A percentile compares a stretch with the other conserved stretches of the same genome.
Conservation (phyloP, 2,797 vertebrate species). For the Microchirus variegatus region DNA sequence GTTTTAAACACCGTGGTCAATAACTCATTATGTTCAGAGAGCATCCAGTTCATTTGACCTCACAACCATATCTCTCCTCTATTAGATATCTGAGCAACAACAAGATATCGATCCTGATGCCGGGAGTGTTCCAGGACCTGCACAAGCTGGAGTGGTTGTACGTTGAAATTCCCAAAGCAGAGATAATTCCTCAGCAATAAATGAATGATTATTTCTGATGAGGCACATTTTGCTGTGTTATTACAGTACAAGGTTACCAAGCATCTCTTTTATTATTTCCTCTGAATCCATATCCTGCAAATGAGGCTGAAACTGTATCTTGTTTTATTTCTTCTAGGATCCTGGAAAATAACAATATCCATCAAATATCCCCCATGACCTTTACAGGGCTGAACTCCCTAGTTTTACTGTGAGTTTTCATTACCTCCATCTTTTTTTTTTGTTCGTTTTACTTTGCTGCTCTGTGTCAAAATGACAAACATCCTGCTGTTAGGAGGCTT, state of each 20-base stretch:
- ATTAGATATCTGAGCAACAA: slow-evolving; percentile 93
- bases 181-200: not conserved
- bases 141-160: slow-evolving; percentile 96
- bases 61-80: not conserved
- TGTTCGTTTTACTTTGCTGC: not conserved
- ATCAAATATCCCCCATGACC: slow-evolving; percentile 85
- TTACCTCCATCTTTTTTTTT: not conserved
- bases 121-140: slow-evolving; percentile 91
- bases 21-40: no score
- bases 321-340: slow-evolving; percentile 81
- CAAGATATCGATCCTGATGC: slow-evolving; percentile 87
- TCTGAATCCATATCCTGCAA: slow-evolving; percentile 4
- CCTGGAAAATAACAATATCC: slow-evolving; percentile 94
- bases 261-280: not conserved
- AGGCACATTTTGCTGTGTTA: no score
- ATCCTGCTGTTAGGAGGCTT: not conserved
- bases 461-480: slow-evolving; percentile 11
- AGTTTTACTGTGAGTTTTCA: slow-evolving; percentile 91
- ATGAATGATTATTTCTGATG: not conserved
- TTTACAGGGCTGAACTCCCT: slow-evolving; percentile 93
- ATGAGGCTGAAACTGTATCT: slow-evolving; percentile 5
- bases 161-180: slow-evolving; percentile 15
- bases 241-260: not conserved
- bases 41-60: not conserved
- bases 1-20: no score